phyloP scores from a whole-genome alignment of 2,888 invertebrate species.

The Phasia obesa region DNA sequence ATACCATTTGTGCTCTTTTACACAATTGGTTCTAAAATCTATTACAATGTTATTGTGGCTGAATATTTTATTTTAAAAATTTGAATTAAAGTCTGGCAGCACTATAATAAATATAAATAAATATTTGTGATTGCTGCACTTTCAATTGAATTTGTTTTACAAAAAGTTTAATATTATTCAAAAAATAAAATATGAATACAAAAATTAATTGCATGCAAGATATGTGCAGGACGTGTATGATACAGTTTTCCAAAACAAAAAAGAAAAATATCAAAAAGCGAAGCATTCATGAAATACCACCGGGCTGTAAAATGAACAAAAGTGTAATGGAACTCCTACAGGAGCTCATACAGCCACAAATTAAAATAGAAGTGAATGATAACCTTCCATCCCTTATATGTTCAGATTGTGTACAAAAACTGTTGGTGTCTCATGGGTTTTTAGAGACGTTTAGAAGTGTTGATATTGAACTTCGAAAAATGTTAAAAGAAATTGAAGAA shows the following conservation, averaged over 20 bases:
- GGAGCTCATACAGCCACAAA: conserved; percentile 9
- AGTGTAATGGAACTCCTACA: conserved; percentile 46
- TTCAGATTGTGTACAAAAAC: conserved; percentile 36
- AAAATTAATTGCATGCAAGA: too few relatives aligned
- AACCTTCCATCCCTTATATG: conserved; percentile 51
- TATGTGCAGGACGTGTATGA: conserved; percentile 63
- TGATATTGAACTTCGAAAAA: too few relatives aligned
- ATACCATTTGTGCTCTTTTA: too few relatives aligned
- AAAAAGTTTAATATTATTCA: too few relatives aligned
- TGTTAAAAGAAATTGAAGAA: conserved; percentile 21
- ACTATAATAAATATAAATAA: too few relatives aligned
- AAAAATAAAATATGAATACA: conserved; percentile 22
- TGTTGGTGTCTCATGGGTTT: conserved; percentile 45
- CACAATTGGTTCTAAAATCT: too few relatives aligned
- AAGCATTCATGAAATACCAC: conserved; percentile 33
- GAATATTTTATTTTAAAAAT: too few relatives aligned
- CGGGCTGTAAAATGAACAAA: neutral
- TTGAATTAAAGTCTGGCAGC: too few relatives aligned
- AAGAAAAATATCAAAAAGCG: conserved; percentile 17
- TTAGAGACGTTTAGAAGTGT: conserved; percentile 43
- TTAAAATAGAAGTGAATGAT: conserved; percentile 20
- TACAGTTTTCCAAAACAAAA: conserved; percentile 17
- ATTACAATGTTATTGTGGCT: too few relatives aligned
- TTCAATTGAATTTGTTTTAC: too few relatives aligned
- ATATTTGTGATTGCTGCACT: too few relatives aligned